Percentiles rank a stretch among this genome's conserved stretches.
Conservation (phyloP, 2,113 vertebrate species). For the Albula glossodonta region DNA sequence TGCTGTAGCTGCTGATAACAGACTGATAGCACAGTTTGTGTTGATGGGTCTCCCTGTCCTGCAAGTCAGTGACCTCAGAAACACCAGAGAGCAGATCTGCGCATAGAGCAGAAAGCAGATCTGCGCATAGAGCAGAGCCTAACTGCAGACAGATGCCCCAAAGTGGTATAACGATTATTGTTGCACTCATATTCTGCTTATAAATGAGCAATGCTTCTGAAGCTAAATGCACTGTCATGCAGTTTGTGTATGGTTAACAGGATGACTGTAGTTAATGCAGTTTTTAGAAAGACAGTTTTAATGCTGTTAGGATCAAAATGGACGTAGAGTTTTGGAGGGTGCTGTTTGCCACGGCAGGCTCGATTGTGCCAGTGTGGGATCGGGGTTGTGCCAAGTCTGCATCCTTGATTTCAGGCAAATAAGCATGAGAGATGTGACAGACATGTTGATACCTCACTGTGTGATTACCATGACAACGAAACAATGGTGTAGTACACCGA, state of each 20-base stretch:
- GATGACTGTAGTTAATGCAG: background rate
- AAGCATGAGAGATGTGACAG: background rate
- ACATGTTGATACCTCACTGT: background rate
- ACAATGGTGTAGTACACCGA: background rate
- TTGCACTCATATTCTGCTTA: background rate
- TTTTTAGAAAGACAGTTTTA: background rate
- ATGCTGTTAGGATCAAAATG: background rate
- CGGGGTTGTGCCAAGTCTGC: background rate
- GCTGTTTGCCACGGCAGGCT: background rate
- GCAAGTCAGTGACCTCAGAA: constrained; percentile 1
- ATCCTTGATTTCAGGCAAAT: background rate
- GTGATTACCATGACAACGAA: background rate
- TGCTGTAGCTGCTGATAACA: background rate
- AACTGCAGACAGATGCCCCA: background rate
- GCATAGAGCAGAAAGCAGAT: too few relatives aligned
- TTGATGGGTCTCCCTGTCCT: background rate
- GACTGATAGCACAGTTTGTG: background rate
- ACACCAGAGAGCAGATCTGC: background rate
- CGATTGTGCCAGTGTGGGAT: background rate
- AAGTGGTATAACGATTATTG: background rate
- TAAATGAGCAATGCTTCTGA: background rate
- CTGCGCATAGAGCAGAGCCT: too few relatives aligned
- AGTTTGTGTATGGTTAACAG: background rate
- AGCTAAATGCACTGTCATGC: background rate
- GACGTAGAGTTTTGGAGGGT: background rate